Conservation (phyloP, 2,113 vertebrate genomes). For the Pollachius pollachius region DNA sequence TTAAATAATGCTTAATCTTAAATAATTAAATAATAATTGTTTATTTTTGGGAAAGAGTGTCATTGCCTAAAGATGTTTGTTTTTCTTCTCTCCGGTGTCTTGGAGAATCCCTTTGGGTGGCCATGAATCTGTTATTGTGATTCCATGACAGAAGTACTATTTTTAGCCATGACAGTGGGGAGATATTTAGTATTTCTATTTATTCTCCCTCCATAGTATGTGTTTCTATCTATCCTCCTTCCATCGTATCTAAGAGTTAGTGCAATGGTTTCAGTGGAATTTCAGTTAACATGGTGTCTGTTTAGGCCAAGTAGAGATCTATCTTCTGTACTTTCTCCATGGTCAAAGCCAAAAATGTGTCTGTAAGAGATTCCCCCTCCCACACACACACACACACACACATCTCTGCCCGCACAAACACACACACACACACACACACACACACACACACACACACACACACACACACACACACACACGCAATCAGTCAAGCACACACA, state of each 20-base stretch:
- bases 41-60: not conserved
- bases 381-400: no score
- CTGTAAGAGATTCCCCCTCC: not conserved
- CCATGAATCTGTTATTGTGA: constrained; percentile 24
- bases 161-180: constrained; percentile 38
- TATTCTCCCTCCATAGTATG: no score
- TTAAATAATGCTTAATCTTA: not conserved
- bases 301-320: constrained; percentile 26
- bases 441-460: no score
- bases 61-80: not conserved
- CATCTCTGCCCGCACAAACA: no score
- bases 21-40: no score
- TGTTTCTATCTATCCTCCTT: constrained; percentile 18
- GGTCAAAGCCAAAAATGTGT: not conserved
- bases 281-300: not conserved
- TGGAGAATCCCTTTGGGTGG: not conserved
- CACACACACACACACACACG: no score
- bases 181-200: constrained; percentile 38
- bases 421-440: no score
- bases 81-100: not conserved
- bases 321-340: constrained; percentile 1
- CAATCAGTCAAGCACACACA: no score
- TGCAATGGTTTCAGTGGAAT: no score
- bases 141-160: constrained; percentile 52
- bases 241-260: no score